Base-by-base conservation (phyloP, 2,888 invertebrate genomes). In the Isotomurus palustris region DNA sequence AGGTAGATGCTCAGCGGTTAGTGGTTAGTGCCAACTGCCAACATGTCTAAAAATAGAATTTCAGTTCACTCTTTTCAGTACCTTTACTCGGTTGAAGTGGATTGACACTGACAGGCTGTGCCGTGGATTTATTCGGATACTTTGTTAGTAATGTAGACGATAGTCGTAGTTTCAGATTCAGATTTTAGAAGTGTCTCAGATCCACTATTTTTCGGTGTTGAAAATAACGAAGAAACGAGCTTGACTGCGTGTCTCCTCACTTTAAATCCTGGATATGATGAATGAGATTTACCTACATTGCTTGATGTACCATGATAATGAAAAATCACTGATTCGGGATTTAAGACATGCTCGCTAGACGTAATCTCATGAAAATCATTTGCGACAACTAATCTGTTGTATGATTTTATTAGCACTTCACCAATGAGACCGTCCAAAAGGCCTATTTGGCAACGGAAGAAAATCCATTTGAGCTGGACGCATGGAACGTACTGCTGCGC, bases 401-500 rank as follows among this genome's bases (percentile, higher is more conserved):
- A 35, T 43, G 22, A 47, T 64, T 55, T 45, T 29, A 50, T 6
- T 53, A 67, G 67, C 64, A 66, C 52, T 68, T 70, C 52, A 62
- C 67, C n/a, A 68, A 68, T 45, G 91, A 91, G 72, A 84, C 91
- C 61, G 76, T 91, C 38, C 84, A 84, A 67, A 80, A 89, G 28
- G 90, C 91, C 3, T 90, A 91, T 73, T 84, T 88, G 67, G 85
- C 88, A 2, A 86, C 96, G 0, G 89, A 93, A 74, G 84, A 87
- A 40, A 90, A 91, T 67, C 84, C 87, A 0, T 96, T 92, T 73
- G 97, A 99, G 76, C 84, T 95, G 29, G 99, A 99, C 76, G 93
- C 96, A 27, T 99, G 99, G 99, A 94, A 94, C 53, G 83, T 97
- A 24, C 82, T 99, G 55, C 84, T 99, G 48, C 81, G 96, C 53